Percentiles rank a stretch among this genome's conserved stretches.
These are phyloP conservation scores for Psilopsiagon aymara DNA, from an alignment of 2,113 vertebrate species.

Conservation along the genomic window DNA sequence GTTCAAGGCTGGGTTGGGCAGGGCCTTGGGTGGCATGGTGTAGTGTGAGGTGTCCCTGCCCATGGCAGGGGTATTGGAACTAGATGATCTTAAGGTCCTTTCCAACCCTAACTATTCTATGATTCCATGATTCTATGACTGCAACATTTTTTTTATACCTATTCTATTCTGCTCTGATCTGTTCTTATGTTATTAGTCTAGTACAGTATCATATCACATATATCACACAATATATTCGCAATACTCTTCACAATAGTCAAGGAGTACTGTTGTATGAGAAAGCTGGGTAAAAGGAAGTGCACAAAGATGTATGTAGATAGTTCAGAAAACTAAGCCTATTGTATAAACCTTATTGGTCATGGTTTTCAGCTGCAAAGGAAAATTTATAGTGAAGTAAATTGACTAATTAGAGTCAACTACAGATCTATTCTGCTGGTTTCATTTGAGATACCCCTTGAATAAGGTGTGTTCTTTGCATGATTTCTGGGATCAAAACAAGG, in stretches of 20 bases:
- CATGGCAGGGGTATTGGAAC: too few relatives aligned
- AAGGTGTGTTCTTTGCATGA: not conserved
- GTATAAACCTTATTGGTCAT: not conserved
- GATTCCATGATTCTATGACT: not conserved
- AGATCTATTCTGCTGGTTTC: not conserved
- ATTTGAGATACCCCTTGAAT: not conserved
- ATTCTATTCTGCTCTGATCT: not conserved
- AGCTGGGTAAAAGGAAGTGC: not conserved
- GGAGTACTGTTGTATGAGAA: not conserved
- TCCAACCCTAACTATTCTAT: too few relatives aligned
- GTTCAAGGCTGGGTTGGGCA: too few relatives aligned
- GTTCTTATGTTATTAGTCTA: not conserved
- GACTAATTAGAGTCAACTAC: not conserved
- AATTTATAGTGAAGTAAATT: not conserved
- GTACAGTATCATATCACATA: not conserved
- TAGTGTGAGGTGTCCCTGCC: too few relatives aligned
- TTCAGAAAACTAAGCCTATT: not conserved
- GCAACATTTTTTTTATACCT: not conserved
- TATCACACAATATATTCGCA: not conserved
- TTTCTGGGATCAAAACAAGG: not conserved
- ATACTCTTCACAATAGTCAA: not conserved
- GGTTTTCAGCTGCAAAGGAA: not conserved
- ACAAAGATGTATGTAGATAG: not conserved
- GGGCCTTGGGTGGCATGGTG: too few relatives aligned
- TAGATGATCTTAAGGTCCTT: too few relatives aligned